Conservation (phyloP, 2,797 vertebrate species). For the Erethizon dorsatum region DNA sequence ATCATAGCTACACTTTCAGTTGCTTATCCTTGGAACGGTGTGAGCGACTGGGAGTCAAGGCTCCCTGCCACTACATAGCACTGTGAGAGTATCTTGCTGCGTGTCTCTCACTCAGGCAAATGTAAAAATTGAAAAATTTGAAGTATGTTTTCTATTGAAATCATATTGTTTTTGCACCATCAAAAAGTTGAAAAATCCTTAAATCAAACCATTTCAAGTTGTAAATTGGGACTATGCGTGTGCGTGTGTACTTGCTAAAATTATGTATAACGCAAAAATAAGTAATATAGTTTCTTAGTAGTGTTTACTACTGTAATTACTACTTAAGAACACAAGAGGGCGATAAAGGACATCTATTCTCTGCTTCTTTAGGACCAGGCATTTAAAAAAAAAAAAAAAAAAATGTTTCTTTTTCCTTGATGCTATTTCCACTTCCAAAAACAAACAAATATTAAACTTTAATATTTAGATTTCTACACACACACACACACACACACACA, state of each 20-base stretch:
- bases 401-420: not conserved
- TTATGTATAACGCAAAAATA: not conserved
- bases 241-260: not conserved
- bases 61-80: not conserved
- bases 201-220: not conserved
- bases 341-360: not conserved
- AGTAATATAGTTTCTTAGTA: not conserved
- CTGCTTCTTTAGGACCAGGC: not conserved
- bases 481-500: not conserved
- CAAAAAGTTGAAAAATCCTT: not conserved
- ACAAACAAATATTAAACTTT: not conserved
- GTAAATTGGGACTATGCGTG: not conserved
- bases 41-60: rapidly evolving
- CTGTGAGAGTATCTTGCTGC: not conserved
- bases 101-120: not conserved
- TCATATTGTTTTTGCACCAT: not conserved
- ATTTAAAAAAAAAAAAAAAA: not conserved
- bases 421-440: not conserved
- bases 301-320: not conserved
- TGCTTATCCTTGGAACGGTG: not conserved
- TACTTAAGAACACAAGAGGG: not conserved
- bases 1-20: not conserved
- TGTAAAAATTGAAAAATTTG: not conserved
- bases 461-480: not conserved
- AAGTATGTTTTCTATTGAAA: not conserved